Evolutionary conservation across 2,113 vertebrate genomes (phyloP), one percentile per base, ranked within the genome.

Genomic region (Poicephalus meyeri): DNA sequence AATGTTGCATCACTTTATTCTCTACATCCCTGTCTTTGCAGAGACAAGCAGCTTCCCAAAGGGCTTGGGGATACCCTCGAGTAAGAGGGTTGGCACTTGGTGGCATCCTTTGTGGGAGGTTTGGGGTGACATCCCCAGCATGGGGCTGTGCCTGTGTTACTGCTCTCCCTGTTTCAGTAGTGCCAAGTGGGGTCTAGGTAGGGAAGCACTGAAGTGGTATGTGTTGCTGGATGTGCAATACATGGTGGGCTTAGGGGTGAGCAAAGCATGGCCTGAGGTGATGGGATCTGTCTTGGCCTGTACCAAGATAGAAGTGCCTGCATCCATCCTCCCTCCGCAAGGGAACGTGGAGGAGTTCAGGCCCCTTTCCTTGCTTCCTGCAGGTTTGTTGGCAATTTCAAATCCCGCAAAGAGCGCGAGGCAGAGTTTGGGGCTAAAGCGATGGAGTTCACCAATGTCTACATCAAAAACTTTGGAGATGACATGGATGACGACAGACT

Each of bases 381-480:
- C 97, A 99, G 99, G 58, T 99, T 99, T 89, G 99, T 99, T 16
- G 99, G 99, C 84, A 98, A 99, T 49, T 99, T 99, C 96, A 99
- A 99, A 94, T 99, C 99, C 69, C 98, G 98, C n/a, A 99, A 98
- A 73, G 99, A 99, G 74, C 98, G 99, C 0, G 99, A 99, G 87
- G 97, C 98, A 2, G 99, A 99, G 97, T 97, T 98, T 91, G 99
- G 99, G 23, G 97, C 98, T 21, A 98, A 97, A 85, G 98, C 98
- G 1, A 80, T 98, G 97, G 99, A 99, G 91, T 99, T 99, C 97
- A 99, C 99, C 95, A 99, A 99, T 1, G 98, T 99, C 82, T 99
- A 99, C 28, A 98, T 99, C 92, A 99, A 99, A 97, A 99, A 99
- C 97, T 99, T 99, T 86, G 98, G 98, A 3, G 98, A 98, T 49